These are phyloP conservation scores for Lymantria monacha DNA, from an alignment of 2,888 invertebrate species.

Conservation along the genomic window DNA sequence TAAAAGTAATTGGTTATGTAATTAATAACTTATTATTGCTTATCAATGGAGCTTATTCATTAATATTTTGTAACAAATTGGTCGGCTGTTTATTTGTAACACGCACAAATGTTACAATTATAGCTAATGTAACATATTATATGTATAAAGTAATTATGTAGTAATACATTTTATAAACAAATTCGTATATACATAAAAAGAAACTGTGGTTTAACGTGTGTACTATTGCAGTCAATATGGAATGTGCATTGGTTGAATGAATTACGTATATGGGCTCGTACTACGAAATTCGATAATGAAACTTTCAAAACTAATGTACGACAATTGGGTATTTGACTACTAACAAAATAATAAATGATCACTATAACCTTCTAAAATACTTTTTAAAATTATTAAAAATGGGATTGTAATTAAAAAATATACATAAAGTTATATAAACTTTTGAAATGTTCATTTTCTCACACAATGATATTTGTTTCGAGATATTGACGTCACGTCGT, in stretches of 20 bases:
- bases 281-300: no score
- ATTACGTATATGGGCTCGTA: neutral
- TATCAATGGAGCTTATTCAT: constrained; percentile 19
- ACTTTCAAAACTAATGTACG: no score
- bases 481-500: no score
- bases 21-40: constrained; percentile 25
- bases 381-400: no score
- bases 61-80: constrained; percentile 32
- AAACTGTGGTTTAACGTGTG: constrained; percentile 39
- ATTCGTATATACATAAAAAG: constrained; percentile 27
- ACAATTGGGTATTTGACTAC: no score
- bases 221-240: constrained; percentile 72
- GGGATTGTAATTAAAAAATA: no score
- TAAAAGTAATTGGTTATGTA: constrained; percentile 15
- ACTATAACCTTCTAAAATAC: no score
- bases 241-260: constrained; percentile 53
- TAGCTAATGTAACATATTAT: constrained; percentile 13
- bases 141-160: constrained; percentile 12
- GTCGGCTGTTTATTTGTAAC: constrained; percentile 24
- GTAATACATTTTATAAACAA: neutral
- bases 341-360: no score
- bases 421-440: no score
- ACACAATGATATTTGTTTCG: no score
- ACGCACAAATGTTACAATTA: constrained; percentile 11
- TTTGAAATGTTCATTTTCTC: no score